A percentile compares a stretch with the other conserved stretches of the same genome.
Evolutionary conservation across 2,113 vertebrate genomes (phyloP).

Genomic region (Ophiodon elongatus): DNA sequence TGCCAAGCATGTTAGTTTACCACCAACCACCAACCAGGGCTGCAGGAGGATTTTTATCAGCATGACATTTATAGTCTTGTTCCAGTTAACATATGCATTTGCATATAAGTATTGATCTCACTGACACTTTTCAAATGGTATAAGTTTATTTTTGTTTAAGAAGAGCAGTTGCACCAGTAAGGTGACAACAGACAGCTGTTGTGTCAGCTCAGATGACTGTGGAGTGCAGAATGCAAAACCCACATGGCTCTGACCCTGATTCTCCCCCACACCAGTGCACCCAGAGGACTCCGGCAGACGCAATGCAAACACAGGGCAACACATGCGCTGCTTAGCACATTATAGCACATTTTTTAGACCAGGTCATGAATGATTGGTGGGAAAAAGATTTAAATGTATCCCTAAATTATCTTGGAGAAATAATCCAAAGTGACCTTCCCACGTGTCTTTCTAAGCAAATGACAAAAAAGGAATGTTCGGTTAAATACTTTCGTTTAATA

Average conservation of each 20-base stretch:
- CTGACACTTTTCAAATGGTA: slow-evolving; percentile 4
- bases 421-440: slow-evolving; percentile 43
- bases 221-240: slow-evolving; percentile 46
- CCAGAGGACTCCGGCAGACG: slow-evolving; percentile 37
- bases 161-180: slow-evolving; percentile 26
- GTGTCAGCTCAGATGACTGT: slow-evolving; percentile 61
- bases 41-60: slow-evolving; percentile 12
- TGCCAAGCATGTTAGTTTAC: slow-evolving; percentile 63
- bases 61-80: neutral
- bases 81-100: neutral
- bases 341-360: slow-evolving; percentile 25
- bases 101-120: slow-evolving; percentile 13
- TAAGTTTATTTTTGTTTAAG: slow-evolving; percentile 3
- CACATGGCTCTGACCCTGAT: slow-evolving; percentile 60
- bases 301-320: slow-evolving; percentile 51
- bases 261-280: slow-evolving; percentile 48
- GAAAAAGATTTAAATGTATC: slow-evolving; percentile 21
- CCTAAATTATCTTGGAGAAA: slow-evolving; percentile 23
- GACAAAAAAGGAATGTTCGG: slow-evolving; percentile 10
- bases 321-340: slow-evolving; percentile 48
- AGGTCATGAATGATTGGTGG: slow-evolving; percentile 20
- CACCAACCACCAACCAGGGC: neutral
- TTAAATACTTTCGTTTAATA: slow-evolving; percentile 31
- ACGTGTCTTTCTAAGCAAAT: slow-evolving; percentile 32
- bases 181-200: slow-evolving; percentile 74